These are phyloP conservation scores for Dysidea cf. avara DNA, from an alignment of 37 sponge, comb jelly and placozoan genomes.

Conservation along the genomic window DNA sequence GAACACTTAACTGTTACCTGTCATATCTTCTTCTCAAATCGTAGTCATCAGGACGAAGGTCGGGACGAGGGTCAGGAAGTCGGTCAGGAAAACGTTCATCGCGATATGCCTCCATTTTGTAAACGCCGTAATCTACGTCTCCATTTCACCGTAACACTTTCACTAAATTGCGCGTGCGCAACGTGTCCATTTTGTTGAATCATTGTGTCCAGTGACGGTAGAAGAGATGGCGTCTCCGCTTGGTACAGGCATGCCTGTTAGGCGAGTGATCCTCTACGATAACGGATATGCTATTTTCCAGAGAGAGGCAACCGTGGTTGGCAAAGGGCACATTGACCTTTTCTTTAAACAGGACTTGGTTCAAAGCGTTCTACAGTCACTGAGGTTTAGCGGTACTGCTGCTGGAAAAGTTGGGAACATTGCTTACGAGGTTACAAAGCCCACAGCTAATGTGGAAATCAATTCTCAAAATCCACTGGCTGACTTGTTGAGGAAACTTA, in stretches of 20 bases:
- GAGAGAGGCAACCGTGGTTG: conserved; percentile 56
- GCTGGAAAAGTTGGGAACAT: conserved; percentile 78
- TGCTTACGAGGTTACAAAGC: conserved; percentile 84
- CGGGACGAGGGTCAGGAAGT: too few species aligned
- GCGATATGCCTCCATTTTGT: too few species aligned
- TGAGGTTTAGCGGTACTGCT: conserved; percentile 68
- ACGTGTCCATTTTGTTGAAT: too few species aligned
- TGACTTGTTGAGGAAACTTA: conserved; percentile 43
- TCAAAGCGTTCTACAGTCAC: conserved; percentile 76
- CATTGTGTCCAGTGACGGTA: too few species aligned
- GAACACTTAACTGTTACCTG: background rate
- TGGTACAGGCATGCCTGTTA: conserved; percentile 66
- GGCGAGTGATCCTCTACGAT: conserved; percentile 72
- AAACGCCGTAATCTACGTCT: too few species aligned
- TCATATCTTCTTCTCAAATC: background rate
- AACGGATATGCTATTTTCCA: conserved; percentile 90
- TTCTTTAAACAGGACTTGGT: conserved; percentile 74
- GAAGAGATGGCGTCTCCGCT: too few species aligned
- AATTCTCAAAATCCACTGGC: conserved; percentile 32
- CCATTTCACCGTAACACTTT: too few species aligned
- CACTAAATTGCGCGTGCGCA: too few species aligned
- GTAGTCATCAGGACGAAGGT: background rate
- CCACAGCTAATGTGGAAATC: conserved; percentile 59
- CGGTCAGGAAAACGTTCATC: too few species aligned
- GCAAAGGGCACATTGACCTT: conserved; percentile 81